A percentile compares a stretch with the other conserved stretches of the same genome.
Evolutionary conservation across 2,797 vertebrate species (phyloP).

Genomic region (Knipowitschia caucasica): DNA sequence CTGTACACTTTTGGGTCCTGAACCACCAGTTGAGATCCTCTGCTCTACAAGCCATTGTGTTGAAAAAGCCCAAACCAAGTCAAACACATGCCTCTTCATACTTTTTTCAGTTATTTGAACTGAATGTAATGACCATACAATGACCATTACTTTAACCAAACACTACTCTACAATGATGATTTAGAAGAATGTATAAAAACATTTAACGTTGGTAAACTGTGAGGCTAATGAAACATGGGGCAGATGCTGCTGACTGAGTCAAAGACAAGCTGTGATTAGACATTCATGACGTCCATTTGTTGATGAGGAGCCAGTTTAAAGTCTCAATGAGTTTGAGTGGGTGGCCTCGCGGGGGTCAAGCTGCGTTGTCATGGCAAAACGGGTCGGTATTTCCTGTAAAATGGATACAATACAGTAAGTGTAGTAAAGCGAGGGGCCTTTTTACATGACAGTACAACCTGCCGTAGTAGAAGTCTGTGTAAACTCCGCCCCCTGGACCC

Average conservation of each 20-base stretch:
- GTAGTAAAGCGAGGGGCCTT: conserved; percentile 28
- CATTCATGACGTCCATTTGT: neutral
- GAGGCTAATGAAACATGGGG: neutral
- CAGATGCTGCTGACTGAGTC: neutral
- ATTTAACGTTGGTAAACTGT: neutral
- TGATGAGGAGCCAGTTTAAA: neutral
- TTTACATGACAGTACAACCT: conserved; percentile 55
- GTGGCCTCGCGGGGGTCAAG: conserved; percentile 42
- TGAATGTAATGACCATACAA: no score
- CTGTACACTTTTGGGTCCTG: no score
- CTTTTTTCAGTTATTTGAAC: no score
- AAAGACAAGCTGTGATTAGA: neutral
- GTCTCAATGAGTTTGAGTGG: conserved; percentile 16
- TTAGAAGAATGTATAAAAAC: neutral
- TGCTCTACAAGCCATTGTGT: no score
- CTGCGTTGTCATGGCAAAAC: conserved; percentile 16
- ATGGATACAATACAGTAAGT: conserved; percentile 7
- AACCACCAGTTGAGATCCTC: no score
- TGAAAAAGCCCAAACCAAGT: no score
- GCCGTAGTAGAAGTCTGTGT: conserved; percentile 31
- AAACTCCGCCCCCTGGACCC: conserved; percentile 8
- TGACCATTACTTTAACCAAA: no score
- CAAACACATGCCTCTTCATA: no score
- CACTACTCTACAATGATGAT: neutral
- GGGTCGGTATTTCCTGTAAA: conserved; percentile 4